These are phyloP conservation scores for Steromphala cineraria DNA, from an alignment of 2,888 invertebrate species.

Conservation along the genomic window DNA sequence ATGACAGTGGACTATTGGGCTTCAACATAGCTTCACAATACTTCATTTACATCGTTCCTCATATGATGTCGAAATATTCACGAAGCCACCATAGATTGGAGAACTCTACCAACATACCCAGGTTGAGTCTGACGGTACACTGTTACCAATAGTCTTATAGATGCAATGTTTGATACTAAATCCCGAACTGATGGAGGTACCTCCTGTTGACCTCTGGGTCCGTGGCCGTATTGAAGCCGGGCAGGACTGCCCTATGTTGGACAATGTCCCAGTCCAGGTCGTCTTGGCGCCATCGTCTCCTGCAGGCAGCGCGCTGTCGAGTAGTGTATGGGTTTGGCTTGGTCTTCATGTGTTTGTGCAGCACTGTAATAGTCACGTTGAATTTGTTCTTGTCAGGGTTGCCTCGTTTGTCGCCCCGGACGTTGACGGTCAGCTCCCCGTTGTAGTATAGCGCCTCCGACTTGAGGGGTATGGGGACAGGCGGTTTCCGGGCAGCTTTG, in stretches of 20 bases:
- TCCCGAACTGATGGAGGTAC: constrained; percentile 30
- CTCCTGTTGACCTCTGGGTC: constrained; percentile 42
- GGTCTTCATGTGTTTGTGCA: constrained; percentile 29
- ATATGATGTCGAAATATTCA: too few relatives aligned
- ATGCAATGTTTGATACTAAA: background rate
- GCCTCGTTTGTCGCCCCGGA: constrained; percentile 34
- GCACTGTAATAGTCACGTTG: constrained; percentile 46
- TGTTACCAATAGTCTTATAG: too few relatives aligned
- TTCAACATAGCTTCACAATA: too few relatives aligned
- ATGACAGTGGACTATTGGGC: too few relatives aligned
- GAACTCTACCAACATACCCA: too few relatives aligned
- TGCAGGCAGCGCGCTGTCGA: background rate
- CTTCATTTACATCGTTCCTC: too few relatives aligned
- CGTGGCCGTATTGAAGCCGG: constrained; percentile 44
- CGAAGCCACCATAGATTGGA: too few relatives aligned
- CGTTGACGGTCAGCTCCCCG: constrained; percentile 42
- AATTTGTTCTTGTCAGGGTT: constrained; percentile 31
- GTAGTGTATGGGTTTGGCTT: background rate
- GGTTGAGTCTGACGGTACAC: too few relatives aligned
- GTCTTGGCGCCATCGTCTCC: background rate
- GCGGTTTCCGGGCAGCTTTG: constrained; percentile 19
- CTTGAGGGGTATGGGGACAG: constrained; percentile 37
- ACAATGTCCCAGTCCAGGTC: constrained; percentile 41
- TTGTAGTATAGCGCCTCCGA: constrained; percentile 43
- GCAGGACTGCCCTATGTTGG: constrained; percentile 41